phyloP scores from a whole-genome alignment of 2,888 invertebrate species.

The Toxonevra muliebris region DNA sequence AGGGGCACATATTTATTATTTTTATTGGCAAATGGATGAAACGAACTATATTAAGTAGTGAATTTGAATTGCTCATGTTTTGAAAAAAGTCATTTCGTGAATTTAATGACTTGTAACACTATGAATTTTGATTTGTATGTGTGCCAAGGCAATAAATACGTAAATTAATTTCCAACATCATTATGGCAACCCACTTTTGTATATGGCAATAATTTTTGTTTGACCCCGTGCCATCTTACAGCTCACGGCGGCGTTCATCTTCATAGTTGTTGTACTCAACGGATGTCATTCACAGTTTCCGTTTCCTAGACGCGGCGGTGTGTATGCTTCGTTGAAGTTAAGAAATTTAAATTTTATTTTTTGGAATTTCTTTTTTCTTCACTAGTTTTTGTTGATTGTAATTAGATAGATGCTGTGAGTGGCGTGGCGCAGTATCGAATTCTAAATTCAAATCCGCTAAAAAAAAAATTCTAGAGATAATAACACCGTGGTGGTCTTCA shows the following conservation, averaged over 20 bases:
- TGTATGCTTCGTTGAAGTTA: background rate
- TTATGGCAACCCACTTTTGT: slow-evolving; percentile 35
- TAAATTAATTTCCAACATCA: slow-evolving; percentile 34
- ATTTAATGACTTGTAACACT: slow-evolving; percentile 55
- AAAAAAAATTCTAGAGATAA: slow-evolving; percentile 21
- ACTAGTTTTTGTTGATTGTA: slow-evolving; percentile 15
- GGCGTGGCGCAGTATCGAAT: slow-evolving; percentile 22
- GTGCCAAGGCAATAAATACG: slow-evolving; percentile 14
- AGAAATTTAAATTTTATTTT: slow-evolving; percentile 18
- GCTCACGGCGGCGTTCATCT: background rate
- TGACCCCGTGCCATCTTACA: slow-evolving; percentile 17
- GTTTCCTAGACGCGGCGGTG: slow-evolving; percentile 36
- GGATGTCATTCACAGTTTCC: slow-evolving; percentile 46
- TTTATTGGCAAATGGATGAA: too few relatives aligned
- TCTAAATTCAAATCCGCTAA: slow-evolving; percentile 25
- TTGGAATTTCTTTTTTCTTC: background rate
- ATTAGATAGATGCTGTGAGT: slow-evolving; percentile 28
- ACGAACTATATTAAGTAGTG: too few relatives aligned
- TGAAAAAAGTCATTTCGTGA: slow-evolving; percentile 13
- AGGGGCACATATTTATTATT: too few relatives aligned
- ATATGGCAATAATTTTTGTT: background rate
- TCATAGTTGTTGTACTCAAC: slow-evolving; percentile 28
- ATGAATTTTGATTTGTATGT: slow-evolving; percentile 7
- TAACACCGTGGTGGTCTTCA: slow-evolving; percentile 41
- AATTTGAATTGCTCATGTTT: too few relatives aligned